Evolutionary conservation across 2,888 invertebrate species (phyloP), one percentile per base, ranked within the genome.

Genomic region (Spodoptera littoralis): DNA sequence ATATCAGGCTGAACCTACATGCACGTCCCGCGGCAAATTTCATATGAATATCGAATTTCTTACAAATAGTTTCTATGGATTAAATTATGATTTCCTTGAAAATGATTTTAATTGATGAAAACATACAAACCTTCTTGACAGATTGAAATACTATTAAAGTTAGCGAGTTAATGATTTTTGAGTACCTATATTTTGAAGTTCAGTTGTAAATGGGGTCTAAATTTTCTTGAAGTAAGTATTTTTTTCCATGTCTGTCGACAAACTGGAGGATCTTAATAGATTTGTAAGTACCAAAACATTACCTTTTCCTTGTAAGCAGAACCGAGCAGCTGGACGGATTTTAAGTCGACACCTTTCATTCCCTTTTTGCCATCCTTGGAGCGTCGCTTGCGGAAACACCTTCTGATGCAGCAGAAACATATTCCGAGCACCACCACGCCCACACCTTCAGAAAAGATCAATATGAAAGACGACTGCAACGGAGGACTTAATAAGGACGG

Each of bases 221-320:
- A 36, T 1, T 9, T 36, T 36, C 9, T 36, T 36, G 8, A 9
- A 8, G 36, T 36, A 36, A 8, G 8, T 36, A 36, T 36, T 36
- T 36, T 36, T 8, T 36, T 36, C 9, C 8, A 9, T 18, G 36
- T 36, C 36, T 36, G 0, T 36, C 36, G 36, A 36, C 36, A 42
- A 30, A 18, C 44, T 48, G 13, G 27, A 48, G 27, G 12, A 12
- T 43, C 36, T 24, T 46, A 42, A 41, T 27, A 27, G 30, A 36
- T 64, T 11, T 45, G 45, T 42, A 60, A 71, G 69, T 44, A 72
- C 60, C 77, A 72, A 93, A 89, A 94, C 95, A 95, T 92, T 96
- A 98, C 99, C 97, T 99, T 99, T 95, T 99, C 99, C 94, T 99
- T 99, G 96, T 98, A 98, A 70, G 99, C 98, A 84, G 98, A 98